Conservation (phyloP, 2,888 invertebrate species). For the Scaptomyza flava region DNA sequence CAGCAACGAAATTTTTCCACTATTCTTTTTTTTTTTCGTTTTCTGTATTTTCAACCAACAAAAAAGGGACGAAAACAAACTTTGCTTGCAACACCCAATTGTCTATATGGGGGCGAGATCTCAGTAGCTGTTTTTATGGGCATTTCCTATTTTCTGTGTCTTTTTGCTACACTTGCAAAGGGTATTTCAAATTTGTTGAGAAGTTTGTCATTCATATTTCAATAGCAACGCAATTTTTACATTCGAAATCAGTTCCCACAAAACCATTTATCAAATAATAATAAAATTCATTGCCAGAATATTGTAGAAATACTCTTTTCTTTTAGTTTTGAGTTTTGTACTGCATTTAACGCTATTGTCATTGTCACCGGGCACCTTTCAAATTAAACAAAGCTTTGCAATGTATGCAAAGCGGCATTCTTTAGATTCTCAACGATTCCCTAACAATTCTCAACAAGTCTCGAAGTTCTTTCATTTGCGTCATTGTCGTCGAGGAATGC, state of each 20-base stretch:
- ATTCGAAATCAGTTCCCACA: too few species aligned
- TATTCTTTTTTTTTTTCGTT: slow-evolving; percentile 1
- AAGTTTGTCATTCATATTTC: background rate
- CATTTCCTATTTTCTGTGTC: background rate
- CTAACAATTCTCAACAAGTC: background rate
- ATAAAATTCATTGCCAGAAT: background rate
- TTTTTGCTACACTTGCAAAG: background rate
- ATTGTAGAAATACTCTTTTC: background rate
- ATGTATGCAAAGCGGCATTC: slow-evolving; percentile 46
- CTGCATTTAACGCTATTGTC: slow-evolving; percentile 33
- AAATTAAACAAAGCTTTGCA: slow-evolving; percentile 25
- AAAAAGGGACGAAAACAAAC: background rate
- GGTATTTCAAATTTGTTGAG: too few species aligned
- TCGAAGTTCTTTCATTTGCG: slow-evolving; percentile 1
- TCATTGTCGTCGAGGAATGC: slow-evolving; percentile 14
- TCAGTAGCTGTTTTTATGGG: slow-evolving; percentile 6
- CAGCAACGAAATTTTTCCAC: slow-evolving; percentile 1
- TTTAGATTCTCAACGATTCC: slow-evolving; percentile 8
- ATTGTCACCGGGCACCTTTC: slow-evolving; percentile 3
- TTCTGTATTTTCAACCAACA: background rate
- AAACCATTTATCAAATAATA: too few species aligned
- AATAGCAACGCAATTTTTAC: too few species aligned
- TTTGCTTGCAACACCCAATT: slow-evolving; percentile 13
- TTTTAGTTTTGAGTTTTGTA: background rate
- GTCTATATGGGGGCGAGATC: slow-evolving; percentile 10